Conservation (phyloP, 2,888 invertebrate genomes). For the Epinotia brunnichana region DNA sequence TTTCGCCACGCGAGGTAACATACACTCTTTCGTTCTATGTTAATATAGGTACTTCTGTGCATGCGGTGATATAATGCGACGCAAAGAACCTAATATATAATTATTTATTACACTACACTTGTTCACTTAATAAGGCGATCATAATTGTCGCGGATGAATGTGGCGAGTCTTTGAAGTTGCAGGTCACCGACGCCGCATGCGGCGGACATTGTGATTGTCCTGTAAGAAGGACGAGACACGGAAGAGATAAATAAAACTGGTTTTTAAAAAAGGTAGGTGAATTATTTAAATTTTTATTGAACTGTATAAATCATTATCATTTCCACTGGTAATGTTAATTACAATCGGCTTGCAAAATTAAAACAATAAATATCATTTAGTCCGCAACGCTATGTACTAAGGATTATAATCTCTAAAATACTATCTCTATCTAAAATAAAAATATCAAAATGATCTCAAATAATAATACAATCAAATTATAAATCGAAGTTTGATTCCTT, state of each 20-base stretch:
- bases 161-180: no score
- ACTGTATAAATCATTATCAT: slow-evolving; percentile 21
- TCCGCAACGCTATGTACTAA: slow-evolving; percentile 13
- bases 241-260: not conserved
- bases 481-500: slow-evolving; percentile 10
- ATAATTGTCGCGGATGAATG: no score
- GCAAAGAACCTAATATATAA: no score
- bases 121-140: no score
- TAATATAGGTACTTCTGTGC: no score
- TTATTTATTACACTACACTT: no score
- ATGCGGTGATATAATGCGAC: no score
- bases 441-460: slow-evolving; percentile 33
- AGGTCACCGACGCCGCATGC: no score
- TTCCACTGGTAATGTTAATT: slow-evolving; percentile 21
- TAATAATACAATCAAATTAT: slow-evolving; percentile 6
- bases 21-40: no score
- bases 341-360: slow-evolving; percentile 22
- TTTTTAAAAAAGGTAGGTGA: not conserved
- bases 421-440: slow-evolving; percentile 33
- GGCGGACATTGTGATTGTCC: no score
- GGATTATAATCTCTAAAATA: slow-evolving; percentile 22
- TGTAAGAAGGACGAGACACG: no score
- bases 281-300: slow-evolving; percentile 16
- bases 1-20: no score
- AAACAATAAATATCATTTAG: slow-evolving; percentile 24